Evolutionary conservation across 2,888 invertebrate species (phyloP).

Genomic region (Tortrix viridana): DNA sequence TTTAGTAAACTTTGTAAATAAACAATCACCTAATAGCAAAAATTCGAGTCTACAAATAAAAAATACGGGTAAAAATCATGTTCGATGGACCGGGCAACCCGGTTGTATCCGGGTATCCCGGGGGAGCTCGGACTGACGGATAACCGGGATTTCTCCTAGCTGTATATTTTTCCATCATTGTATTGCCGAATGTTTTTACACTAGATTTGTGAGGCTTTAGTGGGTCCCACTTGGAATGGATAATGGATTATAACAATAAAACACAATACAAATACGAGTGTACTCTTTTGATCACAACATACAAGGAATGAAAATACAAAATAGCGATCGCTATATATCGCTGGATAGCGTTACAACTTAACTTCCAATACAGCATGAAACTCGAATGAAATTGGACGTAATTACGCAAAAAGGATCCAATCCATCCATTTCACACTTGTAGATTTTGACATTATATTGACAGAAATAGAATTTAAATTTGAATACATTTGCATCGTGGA

Average conservation of each 20-base stretch:
- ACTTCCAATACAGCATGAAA: too few relatives aligned
- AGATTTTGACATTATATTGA: too few relatives aligned
- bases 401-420: too few relatives aligned
- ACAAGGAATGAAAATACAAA: too few relatives aligned
- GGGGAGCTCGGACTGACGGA: constrained; percentile 41
- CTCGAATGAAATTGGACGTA: too few relatives aligned
- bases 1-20: neutral
- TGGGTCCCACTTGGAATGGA: neutral
- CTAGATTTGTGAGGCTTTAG: constrained; percentile 5
- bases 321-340: too few relatives aligned
- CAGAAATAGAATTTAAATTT: too few relatives aligned
- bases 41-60: constrained; percentile 14
- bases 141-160: constrained; percentile 35
- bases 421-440: too few relatives aligned
- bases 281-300: too few relatives aligned
- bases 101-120: constrained; percentile 37
- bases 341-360: too few relatives aligned
- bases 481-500: too few relatives aligned
- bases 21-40: constrained; percentile 11
- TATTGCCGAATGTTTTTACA: constrained; percentile 23
- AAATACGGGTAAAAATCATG: constrained; percentile 29
- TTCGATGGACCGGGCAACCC: constrained; percentile 45
- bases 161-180: constrained; percentile 25
- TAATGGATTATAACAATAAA: constrained; percentile 8
- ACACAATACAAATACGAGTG: too few relatives aligned